These are phyloP conservation scores for Zaprionus nigranus DNA, from an alignment of 1,140 invertebrate genomes.

Conservation along the genomic window DNA sequence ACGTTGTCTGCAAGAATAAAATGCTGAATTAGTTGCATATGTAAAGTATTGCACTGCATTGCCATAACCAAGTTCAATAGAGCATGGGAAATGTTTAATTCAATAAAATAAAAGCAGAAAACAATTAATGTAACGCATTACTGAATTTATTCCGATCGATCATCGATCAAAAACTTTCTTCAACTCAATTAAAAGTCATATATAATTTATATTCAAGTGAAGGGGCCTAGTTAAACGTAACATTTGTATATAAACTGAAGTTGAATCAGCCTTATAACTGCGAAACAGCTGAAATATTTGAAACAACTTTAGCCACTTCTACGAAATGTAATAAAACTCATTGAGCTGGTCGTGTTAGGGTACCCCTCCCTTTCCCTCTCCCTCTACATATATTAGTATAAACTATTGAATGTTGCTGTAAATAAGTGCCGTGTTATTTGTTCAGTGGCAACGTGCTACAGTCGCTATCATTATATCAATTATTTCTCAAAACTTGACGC, in stretches of 20 bases:
- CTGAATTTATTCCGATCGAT: not conserved
- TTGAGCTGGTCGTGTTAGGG: slow-evolving; percentile 1
- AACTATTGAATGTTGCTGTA: slow-evolving; percentile 11
- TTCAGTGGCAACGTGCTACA: slow-evolving; percentile 19
- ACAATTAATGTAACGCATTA: not conserved
- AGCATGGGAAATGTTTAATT: not conserved
- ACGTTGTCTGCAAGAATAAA: not conserved
- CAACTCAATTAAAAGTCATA: not conserved
- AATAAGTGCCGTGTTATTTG: slow-evolving; percentile 17
- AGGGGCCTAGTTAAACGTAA: not conserved
- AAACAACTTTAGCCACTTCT: slow-evolving; percentile 15
- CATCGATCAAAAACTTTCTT: not conserved
- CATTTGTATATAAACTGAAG: not conserved
- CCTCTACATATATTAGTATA: not conserved
- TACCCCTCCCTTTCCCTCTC: not conserved
- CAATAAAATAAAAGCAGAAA: not conserved
- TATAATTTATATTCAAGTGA: not conserved
- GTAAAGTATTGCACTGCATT: not conserved
- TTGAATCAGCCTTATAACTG: not conserved
- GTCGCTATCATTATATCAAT: slow-evolving; percentile 24
- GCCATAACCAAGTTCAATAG: not conserved
- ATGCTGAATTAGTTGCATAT: not conserved
- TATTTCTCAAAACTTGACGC: slow-evolving; percentile 21
- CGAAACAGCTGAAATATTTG: slow-evolving; percentile 12
- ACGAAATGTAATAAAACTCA: slow-evolving; percentile 10